A percentile compares a stretch with the other conserved stretches of the same genome.
phyloP scores from a whole-genome alignment of 2,888 invertebrate genomes.

The Neoaliturus tenellus region DNA sequence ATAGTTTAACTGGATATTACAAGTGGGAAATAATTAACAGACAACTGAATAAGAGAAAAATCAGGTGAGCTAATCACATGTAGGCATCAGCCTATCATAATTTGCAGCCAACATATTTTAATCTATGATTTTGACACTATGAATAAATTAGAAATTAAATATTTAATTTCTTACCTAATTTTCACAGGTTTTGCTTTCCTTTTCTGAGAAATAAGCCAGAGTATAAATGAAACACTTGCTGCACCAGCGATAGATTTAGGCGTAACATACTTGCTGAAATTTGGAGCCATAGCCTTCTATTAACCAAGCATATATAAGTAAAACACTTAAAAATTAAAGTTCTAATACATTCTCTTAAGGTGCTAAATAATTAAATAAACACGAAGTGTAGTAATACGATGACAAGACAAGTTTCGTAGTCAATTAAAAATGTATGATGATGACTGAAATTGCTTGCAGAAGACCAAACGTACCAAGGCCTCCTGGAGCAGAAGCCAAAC shows the following conservation, averaged over 20 bases:
- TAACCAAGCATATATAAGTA: neutral
- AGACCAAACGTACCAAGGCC: neutral
- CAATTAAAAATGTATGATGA: neutral
- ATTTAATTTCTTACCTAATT: conserved; percentile 52
- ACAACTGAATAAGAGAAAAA: too few species aligned
- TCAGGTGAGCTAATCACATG: too few species aligned
- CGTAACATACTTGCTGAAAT: conserved; percentile 84
- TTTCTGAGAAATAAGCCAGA: conserved; percentile 77
- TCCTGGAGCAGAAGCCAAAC: neutral
- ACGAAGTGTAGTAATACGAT: neutral
- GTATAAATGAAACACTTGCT: conserved; percentile 79
- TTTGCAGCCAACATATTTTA: too few species aligned
- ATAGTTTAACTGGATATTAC: too few species aligned
- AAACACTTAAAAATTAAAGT: neutral
- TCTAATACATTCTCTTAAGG: neutral
- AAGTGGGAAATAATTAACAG: too few species aligned
- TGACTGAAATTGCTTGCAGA: neutral
- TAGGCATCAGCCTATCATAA: too few species aligned
- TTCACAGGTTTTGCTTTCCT: conserved; percentile 73
- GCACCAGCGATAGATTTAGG: conserved; percentile 81
- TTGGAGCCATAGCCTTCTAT: conserved; percentile 48
- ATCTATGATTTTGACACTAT: too few species aligned
- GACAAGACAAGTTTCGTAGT: conserved; percentile 14
- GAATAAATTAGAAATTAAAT: too few species aligned
- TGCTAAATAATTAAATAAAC: neutral